Percentiles rank a stretch among this genome's conserved stretches.
Conservation (phyloP, 2,888 invertebrate species). For the Plusia festucae region DNA sequence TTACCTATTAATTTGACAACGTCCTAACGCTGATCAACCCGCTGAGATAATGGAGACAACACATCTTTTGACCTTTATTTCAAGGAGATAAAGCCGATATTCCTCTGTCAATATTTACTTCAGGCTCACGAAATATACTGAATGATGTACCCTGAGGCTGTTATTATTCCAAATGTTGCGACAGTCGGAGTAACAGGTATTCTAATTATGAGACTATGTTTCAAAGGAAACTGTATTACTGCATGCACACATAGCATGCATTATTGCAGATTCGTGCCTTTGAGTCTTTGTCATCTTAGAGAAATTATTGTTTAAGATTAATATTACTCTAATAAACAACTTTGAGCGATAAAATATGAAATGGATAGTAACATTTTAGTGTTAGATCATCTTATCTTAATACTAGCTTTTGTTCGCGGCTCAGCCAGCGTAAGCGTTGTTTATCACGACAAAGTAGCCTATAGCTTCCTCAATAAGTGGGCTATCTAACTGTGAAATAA, state of each 20-base stretch:
- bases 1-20: neutral
- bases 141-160: constrained; percentile 34
- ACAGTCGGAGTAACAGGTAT: constrained; percentile 13
- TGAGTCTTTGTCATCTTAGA: neutral
- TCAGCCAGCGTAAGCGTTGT: too few species aligned
- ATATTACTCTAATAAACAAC: neutral
- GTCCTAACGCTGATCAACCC: neutral
- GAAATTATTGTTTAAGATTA: neutral
- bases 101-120: constrained; percentile 22
- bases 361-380: too few species aligned
- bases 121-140: constrained; percentile 27
- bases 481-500: too few species aligned
- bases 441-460: too few species aligned
- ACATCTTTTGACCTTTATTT: neutral
- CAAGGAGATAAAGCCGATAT: neutral
- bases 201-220: constrained; percentile 21
- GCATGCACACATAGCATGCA: constrained; percentile 9
- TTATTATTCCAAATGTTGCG: constrained; percentile 25
- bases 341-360: too few species aligned
- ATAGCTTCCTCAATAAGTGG: too few species aligned
- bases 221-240: constrained; percentile 27
- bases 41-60: neutral
- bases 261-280: constrained; percentile 15
- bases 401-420: too few species aligned
- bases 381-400: too few species aligned